Conservation (phyloP, 2,888 invertebrate species). For the Ischnus inquisitorius region DNA sequence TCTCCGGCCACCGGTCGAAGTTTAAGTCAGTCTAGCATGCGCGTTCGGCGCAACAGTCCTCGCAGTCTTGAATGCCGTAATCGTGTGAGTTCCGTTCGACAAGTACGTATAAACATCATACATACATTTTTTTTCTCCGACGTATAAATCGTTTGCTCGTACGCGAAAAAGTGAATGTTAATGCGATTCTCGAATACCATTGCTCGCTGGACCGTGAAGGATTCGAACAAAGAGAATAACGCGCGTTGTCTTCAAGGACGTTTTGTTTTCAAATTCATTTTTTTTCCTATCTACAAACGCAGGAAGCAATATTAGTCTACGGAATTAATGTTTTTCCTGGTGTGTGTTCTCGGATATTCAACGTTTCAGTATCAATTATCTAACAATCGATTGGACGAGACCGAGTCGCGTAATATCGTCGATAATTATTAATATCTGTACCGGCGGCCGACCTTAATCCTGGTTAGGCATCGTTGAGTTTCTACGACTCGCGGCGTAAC, state of each 20-base stretch:
- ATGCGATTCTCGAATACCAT: conserved; percentile 4
- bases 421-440: conserved; percentile 17
- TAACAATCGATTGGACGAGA: background rate
- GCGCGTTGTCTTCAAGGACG: conserved; percentile 8
- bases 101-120: conserved; percentile 29
- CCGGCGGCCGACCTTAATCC: conserved; percentile 65
- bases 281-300: background rate
- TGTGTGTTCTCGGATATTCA: background rate
- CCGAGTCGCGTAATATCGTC: background rate
- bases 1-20: conserved; percentile 71
- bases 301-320: background rate
- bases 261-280: conserved; percentile 16
- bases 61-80: conserved; percentile 54
- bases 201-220: conserved; percentile 41
- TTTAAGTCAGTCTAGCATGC: conserved; percentile 72
- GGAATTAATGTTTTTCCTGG: background rate
- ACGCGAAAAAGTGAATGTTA: background rate
- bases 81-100: conserved; percentile 44
- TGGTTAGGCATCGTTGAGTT: conserved; percentile 59
- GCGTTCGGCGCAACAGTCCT: conserved; percentile 69
- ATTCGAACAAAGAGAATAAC: conserved; percentile 46
- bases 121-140: background rate
- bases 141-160: too few relatives aligned
- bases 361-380: background rate
- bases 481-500: conserved; percentile 49